Evolutionary conservation across 2,888 invertebrate genomes (phyloP), one percentile per base, ranked within the genome.

Genomic region (Acholoe squamosa): DNA sequence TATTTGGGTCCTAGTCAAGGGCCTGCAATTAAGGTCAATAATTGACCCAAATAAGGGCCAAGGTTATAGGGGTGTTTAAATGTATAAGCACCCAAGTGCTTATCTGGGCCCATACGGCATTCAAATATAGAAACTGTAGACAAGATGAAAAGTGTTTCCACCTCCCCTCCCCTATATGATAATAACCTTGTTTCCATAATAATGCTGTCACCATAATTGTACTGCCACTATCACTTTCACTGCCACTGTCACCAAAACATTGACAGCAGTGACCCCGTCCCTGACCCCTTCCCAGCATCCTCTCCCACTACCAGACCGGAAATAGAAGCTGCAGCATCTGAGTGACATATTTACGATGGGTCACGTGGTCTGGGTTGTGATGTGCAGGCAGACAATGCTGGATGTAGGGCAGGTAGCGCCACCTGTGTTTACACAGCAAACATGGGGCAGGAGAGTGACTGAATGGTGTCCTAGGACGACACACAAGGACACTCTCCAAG

Each of bases 281-380:
- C 71, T 71, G 71, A 71, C 71, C 28, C 28, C 71, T 61, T 61
- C 61, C 61, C 61, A 22, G 28, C 71, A 28, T 71, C 71, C 71
- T n/a, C 19, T 71, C 25, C 28, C 71, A n/a, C 19, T 71, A 0
- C n/a, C 31, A 28, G 71, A 71, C 71, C 71, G 71, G 71, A 71
- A 71, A 71, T 71, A 25, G 25, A 16, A 28, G n/a, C n/a, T n/a
- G 31, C 28, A 7, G 71, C 71, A 28, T 71, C 71, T 71, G 71
- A 71, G 71, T 71, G 71, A 71, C 71, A 71, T 71, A 25, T 71
- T 71, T 71, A 71, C 71, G 71, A 71, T 25, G 28, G 28, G 31
- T 71, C 71, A 71, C 71, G 71, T 71, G 71, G 71, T 28, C 71
- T 14, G 25, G 71, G 28, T 25, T n/a, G 61, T n/a, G 71, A 71